Conservation (phyloP, 2,797 vertebrate genomes). For the Sebastes nivosus region DNA sequence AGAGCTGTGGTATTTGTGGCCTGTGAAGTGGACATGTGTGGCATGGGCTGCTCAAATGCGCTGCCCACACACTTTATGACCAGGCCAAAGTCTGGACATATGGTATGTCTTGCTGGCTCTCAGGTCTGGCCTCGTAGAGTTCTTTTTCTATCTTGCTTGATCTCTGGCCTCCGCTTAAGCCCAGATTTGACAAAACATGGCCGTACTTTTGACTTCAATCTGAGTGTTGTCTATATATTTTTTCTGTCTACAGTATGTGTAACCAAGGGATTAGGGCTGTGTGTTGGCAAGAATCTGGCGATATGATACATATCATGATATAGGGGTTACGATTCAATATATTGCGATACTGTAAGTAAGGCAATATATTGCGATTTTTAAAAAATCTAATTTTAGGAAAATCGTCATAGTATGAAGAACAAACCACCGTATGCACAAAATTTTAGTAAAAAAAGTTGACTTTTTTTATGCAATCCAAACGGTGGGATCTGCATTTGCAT, state of each 20-base stretch:
- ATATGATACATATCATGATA: no score
- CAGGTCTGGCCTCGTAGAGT: neutral
- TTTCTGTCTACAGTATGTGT: neutral
- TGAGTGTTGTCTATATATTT: neutral
- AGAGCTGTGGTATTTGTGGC: slow-evolving; percentile 71
- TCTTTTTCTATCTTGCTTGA: slow-evolving; percentile 4
- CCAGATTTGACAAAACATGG: neutral
- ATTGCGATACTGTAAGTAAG: no score
- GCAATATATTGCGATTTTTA: neutral
- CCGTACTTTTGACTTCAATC: neutral
- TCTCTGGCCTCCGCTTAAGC: neutral
- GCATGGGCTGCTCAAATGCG: slow-evolving; percentile 17
- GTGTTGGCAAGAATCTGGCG: no score
- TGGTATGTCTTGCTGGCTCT: slow-evolving; percentile 22
- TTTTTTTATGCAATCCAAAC: neutral
- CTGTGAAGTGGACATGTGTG: slow-evolving; percentile 63
- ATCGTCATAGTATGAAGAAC: neutral
- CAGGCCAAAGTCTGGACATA: slow-evolving; percentile 27
- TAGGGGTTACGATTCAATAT: no score
- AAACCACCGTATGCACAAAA: neutral
- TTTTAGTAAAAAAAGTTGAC: neutral
- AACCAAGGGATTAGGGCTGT: neutral
- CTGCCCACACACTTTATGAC: slow-evolving; percentile 54
- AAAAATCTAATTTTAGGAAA: neutral
- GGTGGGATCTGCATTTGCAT: neutral